phyloP scores from a whole-genome alignment of 2,113 vertebrate genomes.

The Pampusana beccarii region DNA sequence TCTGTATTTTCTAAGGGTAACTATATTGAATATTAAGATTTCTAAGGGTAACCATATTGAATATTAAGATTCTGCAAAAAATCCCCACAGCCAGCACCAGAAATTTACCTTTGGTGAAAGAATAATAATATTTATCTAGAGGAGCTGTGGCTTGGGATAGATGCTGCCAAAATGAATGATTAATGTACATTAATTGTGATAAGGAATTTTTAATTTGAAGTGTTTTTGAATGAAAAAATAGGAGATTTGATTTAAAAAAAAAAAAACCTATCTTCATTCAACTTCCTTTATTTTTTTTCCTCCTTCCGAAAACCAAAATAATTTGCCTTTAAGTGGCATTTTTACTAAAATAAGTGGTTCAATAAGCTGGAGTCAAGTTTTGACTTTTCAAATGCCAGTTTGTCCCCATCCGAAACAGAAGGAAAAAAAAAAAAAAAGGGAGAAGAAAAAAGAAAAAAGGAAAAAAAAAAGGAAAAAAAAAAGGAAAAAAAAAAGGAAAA shows the following conservation, averaged over 20 bases:
- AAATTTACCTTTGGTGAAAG: conserved; percentile 18
- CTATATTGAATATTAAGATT: background rate
- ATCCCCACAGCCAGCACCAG: background rate
- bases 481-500: background rate
- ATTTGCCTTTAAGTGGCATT: background rate
- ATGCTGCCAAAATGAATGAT: conserved; percentile 51
- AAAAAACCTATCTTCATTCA: background rate
- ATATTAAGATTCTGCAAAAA: background rate
- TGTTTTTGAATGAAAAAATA: background rate
- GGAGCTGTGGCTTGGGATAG: conserved; percentile 13
- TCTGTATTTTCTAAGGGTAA: background rate
- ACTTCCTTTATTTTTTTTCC: background rate
- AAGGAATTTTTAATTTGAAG: conserved; percentile 18
- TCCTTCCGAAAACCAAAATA: background rate
- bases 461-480: background rate
- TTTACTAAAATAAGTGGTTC: background rate
- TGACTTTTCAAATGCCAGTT: conserved; percentile 13
- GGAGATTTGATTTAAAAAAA: background rate
- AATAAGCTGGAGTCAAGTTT: background rate
- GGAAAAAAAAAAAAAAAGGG: background rate
- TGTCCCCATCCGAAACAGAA: background rate
- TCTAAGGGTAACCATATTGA: background rate
- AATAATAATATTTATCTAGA: conserved; percentile 21
- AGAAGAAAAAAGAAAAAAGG: background rate
- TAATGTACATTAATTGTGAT: conserved; percentile 45